Evolutionary conservation across 2,888 invertebrate genomes (phyloP), one percentile per base, ranked within the genome.

Genomic region (Vesta saturnalis): DNA sequence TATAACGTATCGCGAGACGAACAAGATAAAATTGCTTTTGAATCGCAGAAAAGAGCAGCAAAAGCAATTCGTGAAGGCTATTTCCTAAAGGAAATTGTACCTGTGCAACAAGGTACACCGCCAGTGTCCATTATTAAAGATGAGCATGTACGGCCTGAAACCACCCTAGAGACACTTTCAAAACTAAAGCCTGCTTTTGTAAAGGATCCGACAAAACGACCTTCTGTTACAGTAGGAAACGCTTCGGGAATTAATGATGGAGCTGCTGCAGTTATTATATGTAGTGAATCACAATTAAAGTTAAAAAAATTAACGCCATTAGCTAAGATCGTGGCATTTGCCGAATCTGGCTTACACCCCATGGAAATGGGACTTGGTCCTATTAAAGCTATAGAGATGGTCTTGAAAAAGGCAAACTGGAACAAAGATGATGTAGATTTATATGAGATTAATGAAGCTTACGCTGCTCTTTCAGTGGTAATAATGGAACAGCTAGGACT

Each of bases 391-490:
- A 87, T 94, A 6, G 84, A 87, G 76, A 83, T 85, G 79, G 89
- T 93, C 72, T 92, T 94, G 83, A 83, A 87, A 15, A 89, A 89
- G 80, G 86, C 89, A 2, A 87, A 89, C 1, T 88, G 94, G 87
- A 85, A 80, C 0, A 87, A 89, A 49, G 88, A 91, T 0, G 91
- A 94, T 72, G 90, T 93, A 0, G 95, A 95, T 82, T 83, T 94
- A 1, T 95, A 88, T 83, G 96, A 96, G 86, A 85, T 96, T 60
- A 95, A 95, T 79, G 96, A 96, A 84, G 94, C 94, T 0, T 96
- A 94, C 82, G 94, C 95, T 0, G 89, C 90, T 0, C 93, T 94
- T 83, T 88, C 91, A 0, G 76, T 94, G 22, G 89, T 90, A 15
- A 89, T 91, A n/a, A 78, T 89, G 0, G 85, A 86, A 64, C 86